Conservation (phyloP, 2,113 vertebrate genomes). For the Actenoides hombroni region DNA sequence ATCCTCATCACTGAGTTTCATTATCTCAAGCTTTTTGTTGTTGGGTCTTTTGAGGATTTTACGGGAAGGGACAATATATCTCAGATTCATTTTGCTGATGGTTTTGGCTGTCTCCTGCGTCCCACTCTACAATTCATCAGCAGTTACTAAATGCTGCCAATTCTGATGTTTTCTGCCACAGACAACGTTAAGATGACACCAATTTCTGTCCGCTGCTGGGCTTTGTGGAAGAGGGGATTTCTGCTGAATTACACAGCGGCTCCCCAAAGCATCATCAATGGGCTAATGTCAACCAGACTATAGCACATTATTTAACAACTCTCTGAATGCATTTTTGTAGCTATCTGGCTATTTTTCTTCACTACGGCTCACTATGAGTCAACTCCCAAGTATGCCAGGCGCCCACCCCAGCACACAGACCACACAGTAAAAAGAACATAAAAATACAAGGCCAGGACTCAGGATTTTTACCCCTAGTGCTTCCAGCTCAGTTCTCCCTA, state of each 20-base stretch:
- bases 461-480: neutral
- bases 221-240: neutral
- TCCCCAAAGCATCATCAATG: neutral
- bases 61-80: neutral
- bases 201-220: neutral
- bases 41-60: neutral
- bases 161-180: neutral
- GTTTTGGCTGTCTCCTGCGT: neutral
- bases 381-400: neutral
- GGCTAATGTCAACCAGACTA: neutral
- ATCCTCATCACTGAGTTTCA: neutral
- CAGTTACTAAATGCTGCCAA: neutral
- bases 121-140: neutral
- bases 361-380: neutral
- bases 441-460: neutral
- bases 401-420: neutral
- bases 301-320: neutral
- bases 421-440: neutral
- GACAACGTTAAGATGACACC: neutral
- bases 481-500: neutral
- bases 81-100: neutral
- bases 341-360: neutral
- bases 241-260: neutral
- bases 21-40: neutral
- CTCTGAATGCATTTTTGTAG: neutral